phyloP scores from a whole-genome alignment of 2,888 invertebrate genomes.

The Campaea margaritaria region DNA sequence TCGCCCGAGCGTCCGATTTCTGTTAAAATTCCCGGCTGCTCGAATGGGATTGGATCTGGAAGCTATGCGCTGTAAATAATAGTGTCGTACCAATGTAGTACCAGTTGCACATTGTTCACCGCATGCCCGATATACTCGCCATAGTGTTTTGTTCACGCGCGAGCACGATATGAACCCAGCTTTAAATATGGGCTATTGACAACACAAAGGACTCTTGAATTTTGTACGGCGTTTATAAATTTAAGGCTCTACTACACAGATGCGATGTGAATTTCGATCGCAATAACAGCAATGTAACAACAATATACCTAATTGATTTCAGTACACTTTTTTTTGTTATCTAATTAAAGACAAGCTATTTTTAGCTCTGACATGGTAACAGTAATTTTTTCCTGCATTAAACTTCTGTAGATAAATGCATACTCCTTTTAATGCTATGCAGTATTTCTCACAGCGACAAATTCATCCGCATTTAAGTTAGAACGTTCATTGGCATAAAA shows the following conservation, averaged over 20 bases:
- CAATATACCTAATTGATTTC: too few species aligned
- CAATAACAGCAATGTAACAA: too few species aligned
- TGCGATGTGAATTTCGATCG: not conserved
- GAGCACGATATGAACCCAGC: conserved; percentile 26
- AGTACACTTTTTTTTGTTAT: too few species aligned
- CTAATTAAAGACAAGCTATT: too few species aligned
- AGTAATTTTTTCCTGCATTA: not conserved
- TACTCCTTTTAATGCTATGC: not conserved
- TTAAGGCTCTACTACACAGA: not conserved
- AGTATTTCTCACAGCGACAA: conserved; percentile 8
- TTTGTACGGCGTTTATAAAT: conserved; percentile 9
- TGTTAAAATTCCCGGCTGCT: conserved; percentile 35
- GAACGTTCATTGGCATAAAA: conserved; percentile 31
- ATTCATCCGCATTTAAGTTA: conserved; percentile 25
- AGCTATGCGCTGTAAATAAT: conserved; percentile 34
- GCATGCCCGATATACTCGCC: conserved; percentile 28
- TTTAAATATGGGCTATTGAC: conserved; percentile 33
- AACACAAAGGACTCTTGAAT: conserved; percentile 18
- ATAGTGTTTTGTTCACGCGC: conserved; percentile 28
- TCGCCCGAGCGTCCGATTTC: conserved; percentile 28
- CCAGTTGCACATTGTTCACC: conserved; percentile 37
- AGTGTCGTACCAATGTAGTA: conserved; percentile 25
- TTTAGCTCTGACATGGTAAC: too few species aligned
- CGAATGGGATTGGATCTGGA: conserved; percentile 30
- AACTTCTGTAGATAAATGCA: too few species aligned